Base-by-base conservation (phyloP, 2,113 vertebrate species). In the Xerus inauris region DNA sequence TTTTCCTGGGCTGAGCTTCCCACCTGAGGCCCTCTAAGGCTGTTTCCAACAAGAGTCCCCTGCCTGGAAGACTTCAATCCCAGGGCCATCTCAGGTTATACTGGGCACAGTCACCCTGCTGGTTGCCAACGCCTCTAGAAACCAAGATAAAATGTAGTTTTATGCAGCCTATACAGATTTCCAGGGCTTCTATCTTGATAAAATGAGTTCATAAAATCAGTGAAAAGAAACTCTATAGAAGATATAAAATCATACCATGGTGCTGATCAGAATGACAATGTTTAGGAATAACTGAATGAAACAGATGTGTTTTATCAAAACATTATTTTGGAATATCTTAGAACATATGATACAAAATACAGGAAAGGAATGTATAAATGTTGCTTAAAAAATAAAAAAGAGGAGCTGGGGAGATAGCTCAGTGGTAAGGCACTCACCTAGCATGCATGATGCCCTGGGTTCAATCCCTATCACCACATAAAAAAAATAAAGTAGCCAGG, bases 1-100 rank as follows among this genome's bases (percentile, higher is more conserved):
- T 67, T 77, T 69, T 32, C 64, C 77, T 54, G 11, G 6, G 14
- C 72, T 42, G 8, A 0, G 59, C 38, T 92, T 92, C 89, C 69
- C 62, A 89, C 85, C 16, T 45, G 10, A 28, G 49, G 83, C 17
- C 32, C 62, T 32, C 20, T 40, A 32, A 76, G 40, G 42, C 62
- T 81, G n/a, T 20, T 75, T 73, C 73, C 91, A 75, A 77, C 77
- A 90, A 51, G 76, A 95, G 95, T 24, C 86, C 40, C 38, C 87
- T 84, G 89, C 91, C 82, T 67, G 35, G 38, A 73, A 92, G 19
- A 65, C 42, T 81, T 80, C 57, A 80, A 86, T 26, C 62, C 0
- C 0, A 40, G 4, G 73, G 64, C 79, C 93, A 40, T 54, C 87
- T 95, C 38, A 1, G 59, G 93, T 92, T 91, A 87, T 54, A 64